Percentiles rank a stretch among this genome's conserved stretches.
Evolutionary conservation across 1,140 invertebrate genomes (phyloP).

Genomic region (Calliphora vicina): DNA sequence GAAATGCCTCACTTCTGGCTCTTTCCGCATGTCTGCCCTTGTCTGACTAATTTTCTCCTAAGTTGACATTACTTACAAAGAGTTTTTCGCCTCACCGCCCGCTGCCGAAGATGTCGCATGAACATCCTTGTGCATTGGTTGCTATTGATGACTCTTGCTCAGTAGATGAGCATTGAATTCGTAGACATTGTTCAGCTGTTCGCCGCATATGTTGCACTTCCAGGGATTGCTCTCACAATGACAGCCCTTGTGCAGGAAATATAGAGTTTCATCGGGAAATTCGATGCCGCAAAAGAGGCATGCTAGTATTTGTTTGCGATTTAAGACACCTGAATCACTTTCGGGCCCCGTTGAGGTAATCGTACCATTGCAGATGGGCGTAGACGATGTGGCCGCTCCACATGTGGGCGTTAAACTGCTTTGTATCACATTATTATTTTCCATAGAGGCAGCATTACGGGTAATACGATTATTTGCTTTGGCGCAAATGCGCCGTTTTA

Average conservation of each 20-base stretch:
- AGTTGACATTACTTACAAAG: constrained; percentile 2
- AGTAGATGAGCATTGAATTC: constrained; percentile 96
- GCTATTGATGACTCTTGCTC: constrained; percentile 88
- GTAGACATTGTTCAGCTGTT: constrained; percentile 91
- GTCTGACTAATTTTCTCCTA: no score
- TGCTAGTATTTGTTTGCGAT: constrained; percentile 69
- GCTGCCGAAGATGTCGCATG: neutral
- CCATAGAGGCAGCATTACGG: constrained; percentile 55
- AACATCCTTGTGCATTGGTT: constrained; percentile 52
- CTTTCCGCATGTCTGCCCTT: no score
- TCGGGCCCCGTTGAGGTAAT: constrained; percentile 72
- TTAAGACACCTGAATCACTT: constrained; percentile 62
- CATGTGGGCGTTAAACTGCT: constrained; percentile 25
- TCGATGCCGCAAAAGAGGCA: constrained; percentile 92
- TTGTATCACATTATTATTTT: constrained; percentile 55
- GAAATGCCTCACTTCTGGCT: constrained; percentile 22
- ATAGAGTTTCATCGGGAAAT: constrained; percentile 93
- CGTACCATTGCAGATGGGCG: constrained; percentile 69
- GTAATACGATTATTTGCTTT: constrained; percentile 66
- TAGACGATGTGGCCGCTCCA: constrained; percentile 43
- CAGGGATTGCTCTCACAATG: constrained; percentile 96
- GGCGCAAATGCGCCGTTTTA: constrained; percentile 77
- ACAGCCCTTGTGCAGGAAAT: constrained; percentile 96
- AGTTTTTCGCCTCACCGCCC: neutral
- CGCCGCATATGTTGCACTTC: constrained; percentile 97